phyloP scores from a whole-genome alignment of 2,888 invertebrate genomes.

The Acholoe squamosa region DNA sequence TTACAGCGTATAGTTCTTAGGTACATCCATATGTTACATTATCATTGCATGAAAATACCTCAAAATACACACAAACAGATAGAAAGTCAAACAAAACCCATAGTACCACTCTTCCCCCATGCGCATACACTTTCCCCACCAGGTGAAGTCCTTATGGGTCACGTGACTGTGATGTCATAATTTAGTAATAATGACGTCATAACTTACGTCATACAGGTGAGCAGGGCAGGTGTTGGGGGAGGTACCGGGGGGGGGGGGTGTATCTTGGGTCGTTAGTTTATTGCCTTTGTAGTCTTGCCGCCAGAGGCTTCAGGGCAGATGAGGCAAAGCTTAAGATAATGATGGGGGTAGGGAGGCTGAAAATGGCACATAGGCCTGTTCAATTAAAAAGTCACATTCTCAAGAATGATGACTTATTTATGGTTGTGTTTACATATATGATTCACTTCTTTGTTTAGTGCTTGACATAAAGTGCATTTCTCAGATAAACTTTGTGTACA shows the following conservation, averaged over 20 bases:
- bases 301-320: background rate
- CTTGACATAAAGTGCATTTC: too few species aligned
- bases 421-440: too few species aligned
- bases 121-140: slow-evolving; percentile 6
- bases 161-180: slow-evolving; percentile 4
- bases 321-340: too few species aligned
- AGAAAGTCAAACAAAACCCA: background rate
- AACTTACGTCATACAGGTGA: slow-evolving; percentile 36
- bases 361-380: too few species aligned
- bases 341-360: too few species aligned
- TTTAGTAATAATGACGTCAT: slow-evolving; percentile 25
- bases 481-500: too few species aligned
- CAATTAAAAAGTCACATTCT: too few species aligned
- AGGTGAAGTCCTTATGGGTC: background rate
- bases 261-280: slow-evolving; percentile 1
- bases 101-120: background rate
- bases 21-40: too few species aligned
- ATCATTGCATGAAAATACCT: background rate
- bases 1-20: too few species aligned
- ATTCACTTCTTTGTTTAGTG: too few species aligned
- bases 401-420: too few species aligned
- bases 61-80: background rate
- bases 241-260: background rate
- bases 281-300: background rate
- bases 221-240: slow-evolving; percentile 20